phyloP scores from a whole-genome alignment of 2,113 vertebrate genomes.

The Pedetes capensis region DNA sequence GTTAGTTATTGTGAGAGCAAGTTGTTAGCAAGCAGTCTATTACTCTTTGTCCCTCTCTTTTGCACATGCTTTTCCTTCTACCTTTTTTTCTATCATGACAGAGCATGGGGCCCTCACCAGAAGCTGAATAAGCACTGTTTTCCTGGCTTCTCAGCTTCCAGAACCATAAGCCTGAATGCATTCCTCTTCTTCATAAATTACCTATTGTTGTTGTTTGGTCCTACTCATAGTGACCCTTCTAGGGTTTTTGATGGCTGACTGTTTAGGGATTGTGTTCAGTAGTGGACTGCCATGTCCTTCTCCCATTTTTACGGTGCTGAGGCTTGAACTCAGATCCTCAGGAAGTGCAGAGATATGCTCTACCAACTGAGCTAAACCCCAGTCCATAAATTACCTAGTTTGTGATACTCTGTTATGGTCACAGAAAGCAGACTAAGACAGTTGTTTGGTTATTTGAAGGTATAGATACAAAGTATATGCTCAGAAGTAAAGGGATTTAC shows the following conservation, averaged over 20 bases:
- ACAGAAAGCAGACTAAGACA: neutral
- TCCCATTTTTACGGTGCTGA: too few species aligned
- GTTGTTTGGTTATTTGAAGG: neutral
- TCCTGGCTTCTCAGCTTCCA: neutral
- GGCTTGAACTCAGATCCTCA: too few species aligned
- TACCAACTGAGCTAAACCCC: too few species aligned
- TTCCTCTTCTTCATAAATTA: neutral
- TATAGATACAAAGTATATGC: neutral
- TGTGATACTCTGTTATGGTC: neutral
- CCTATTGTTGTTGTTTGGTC: too few species aligned
- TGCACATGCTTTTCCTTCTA: neutral
- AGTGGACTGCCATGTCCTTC: too few species aligned
- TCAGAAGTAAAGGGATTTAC: neutral
- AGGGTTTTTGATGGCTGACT: too few species aligned
- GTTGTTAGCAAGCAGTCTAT: neutral
- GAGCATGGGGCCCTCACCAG: neutral
- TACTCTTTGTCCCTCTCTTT: neutral
- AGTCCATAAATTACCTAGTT: neutral
- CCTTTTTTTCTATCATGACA: neutral
- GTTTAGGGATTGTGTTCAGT: too few species aligned
- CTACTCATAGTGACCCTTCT: too few species aligned
- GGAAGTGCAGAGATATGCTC: too few species aligned
- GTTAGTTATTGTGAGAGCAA: neutral
- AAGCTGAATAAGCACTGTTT: too few species aligned
- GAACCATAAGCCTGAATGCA: neutral